Percentiles rank a stretch among this genome's conserved stretches.
phyloP scores from a whole-genome alignment of 2,113 vertebrate species.

The Cololabis saira region DNA sequence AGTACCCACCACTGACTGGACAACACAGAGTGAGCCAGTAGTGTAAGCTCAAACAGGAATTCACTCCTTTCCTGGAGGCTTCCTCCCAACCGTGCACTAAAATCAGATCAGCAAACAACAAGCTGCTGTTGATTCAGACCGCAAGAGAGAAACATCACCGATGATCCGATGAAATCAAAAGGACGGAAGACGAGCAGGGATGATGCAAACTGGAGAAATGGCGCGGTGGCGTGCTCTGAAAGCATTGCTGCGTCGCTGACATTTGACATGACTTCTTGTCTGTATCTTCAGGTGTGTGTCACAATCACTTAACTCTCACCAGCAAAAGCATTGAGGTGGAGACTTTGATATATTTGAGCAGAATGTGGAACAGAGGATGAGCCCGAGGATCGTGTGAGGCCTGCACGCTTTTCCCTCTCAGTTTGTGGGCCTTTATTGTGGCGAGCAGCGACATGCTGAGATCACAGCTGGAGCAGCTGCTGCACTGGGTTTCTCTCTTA shows the following conservation, averaged over 20 bases:
- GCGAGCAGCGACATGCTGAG: constrained; percentile 4
- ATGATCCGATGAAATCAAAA: constrained; percentile 13
- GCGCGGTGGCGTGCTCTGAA: not conserved
- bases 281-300: constrained; percentile 47
- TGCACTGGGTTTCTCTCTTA: constrained; percentile 32
- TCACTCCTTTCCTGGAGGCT: constrained; percentile 4
- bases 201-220: constrained; percentile 12
- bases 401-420: constrained; percentile 26
- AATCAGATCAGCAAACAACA: constrained; percentile 5
- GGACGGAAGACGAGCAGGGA: not conserved
- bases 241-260: constrained; percentile 5
- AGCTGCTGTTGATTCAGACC: constrained; percentile 9
- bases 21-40: constrained; percentile 6
- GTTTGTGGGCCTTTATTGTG: constrained; percentile 36
- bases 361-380: constrained; percentile 4
- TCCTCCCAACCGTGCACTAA: constrained; percentile 10
- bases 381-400: not conserved
- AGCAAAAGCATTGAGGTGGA: constrained; percentile 11
- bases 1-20: constrained; percentile 27
- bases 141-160: not conserved
- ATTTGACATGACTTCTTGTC: constrained; percentile 16
- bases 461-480: constrained; percentile 30
- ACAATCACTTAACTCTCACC: constrained; percentile 16
- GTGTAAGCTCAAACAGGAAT: constrained; percentile 14
- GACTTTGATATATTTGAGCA: constrained; percentile 12